Percentiles rank a stretch among this genome's conserved stretches.
Conservation (phyloP, 2,888 invertebrate species). For the Teleiodes luculella region DNA sequence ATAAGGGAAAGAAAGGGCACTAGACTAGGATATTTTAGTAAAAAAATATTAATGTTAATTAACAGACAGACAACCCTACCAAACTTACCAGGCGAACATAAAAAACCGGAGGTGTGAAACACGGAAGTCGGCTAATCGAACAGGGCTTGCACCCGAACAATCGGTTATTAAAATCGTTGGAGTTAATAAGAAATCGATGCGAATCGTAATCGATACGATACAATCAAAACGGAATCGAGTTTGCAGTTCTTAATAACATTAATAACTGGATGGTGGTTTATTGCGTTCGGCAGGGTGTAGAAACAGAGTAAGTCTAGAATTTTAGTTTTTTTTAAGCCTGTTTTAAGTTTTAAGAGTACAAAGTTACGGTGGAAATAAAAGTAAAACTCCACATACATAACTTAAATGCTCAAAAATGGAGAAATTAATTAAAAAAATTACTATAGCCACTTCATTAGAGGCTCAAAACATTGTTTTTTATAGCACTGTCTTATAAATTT, state of each 20-base stretch:
- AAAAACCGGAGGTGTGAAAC: background rate
- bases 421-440: no score
- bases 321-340: background rate
- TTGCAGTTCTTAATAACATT: slow-evolving; percentile 3
- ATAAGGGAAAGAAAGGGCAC: no score
- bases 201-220: background rate
- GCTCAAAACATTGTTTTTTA: no score
- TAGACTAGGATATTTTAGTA: no score
- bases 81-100: background rate
- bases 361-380: no score
- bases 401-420: no score
- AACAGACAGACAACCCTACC: no score
- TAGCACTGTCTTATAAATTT: no score
- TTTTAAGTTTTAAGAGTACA: background rate
- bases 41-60: no score
- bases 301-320: background rate
- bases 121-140: background rate
- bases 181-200: slow-evolving; percentile 3
- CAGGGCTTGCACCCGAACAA: background rate
- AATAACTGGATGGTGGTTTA: background rate
- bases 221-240: background rate
- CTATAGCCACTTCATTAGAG: no score
- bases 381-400: no score
- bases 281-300: background rate
- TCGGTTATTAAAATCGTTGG: slow-evolving; percentile 1